These are phyloP conservation scores for Phyllotis vaccarum DNA, from an alignment of 2,797 vertebrate genomes.

Conservation along the genomic window DNA sequence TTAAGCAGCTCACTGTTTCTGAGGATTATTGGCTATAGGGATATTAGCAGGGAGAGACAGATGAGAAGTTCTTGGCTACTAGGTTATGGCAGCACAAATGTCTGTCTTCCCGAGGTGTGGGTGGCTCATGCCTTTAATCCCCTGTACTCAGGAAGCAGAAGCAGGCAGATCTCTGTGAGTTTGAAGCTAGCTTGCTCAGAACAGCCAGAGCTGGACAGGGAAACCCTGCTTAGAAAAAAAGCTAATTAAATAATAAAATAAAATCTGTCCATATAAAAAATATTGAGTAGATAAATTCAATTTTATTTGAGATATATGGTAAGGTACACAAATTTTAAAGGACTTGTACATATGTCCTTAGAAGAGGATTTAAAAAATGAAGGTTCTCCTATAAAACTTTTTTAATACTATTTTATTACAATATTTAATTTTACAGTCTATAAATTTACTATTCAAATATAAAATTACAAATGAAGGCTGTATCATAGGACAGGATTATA, in stretches of 20 bases:
- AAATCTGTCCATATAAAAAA: background rate
- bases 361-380: background rate
- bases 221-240: background rate
- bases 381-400: background rate
- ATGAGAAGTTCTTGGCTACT: conserved; percentile 9
- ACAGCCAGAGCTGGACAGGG: background rate
- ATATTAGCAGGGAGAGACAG: background rate
- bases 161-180: background rate
- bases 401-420: background rate
- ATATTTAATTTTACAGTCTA: background rate
- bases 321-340: background rate
- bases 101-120: background rate
- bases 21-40: background rate
- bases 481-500: no score
- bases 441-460: conserved; percentile 38
- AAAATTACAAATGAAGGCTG: conserved; percentile 41
- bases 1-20: conserved; percentile 2
- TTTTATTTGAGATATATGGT: conserved; percentile 10
- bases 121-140: background rate
- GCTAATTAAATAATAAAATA: background rate
- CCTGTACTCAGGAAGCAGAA: background rate
- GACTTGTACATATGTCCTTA: background rate
- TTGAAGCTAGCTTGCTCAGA: background rate
- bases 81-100: conserved; percentile 26
- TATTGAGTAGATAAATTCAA: background rate